Evolutionary conservation across 2,113 vertebrate species (phyloP), one percentile per base, ranked within the genome.

Genomic region (Calypte anna): DNA sequence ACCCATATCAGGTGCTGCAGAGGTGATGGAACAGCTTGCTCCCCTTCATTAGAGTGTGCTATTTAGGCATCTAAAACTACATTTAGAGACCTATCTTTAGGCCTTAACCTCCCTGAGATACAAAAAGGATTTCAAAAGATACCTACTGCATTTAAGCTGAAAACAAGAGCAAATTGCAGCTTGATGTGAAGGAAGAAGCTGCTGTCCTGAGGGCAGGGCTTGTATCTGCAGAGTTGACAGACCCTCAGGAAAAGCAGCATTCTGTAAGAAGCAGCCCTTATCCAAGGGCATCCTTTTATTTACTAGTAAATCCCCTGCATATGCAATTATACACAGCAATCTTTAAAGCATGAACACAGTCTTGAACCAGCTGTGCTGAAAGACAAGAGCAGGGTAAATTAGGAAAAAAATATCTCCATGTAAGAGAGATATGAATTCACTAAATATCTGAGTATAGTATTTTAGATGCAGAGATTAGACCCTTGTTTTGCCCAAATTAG

Each of bases 251-350:
- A 76, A 73, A 53, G 10, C 25, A 92, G 31, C 14, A 48, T 55
- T 69, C 63, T 36, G 2, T 61, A 62, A 61, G 43, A 86, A 74
- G 44, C 28, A 48, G 66, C 48, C 63, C 67, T 86, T 82, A 75
- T 53, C 43, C 82, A 92, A 78, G 31, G 46, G n/a, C 38, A 72
- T 7, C 61, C 88, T 97, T 93, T 40, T 36, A 82, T 87, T 87
- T 74, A 12, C 28, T 68, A 72, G 59, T 3, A 13, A 31, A 21
- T 17, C 43, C 90, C 59, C 62, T 81, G 69, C 20, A 25, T 82
- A 68, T 48, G 19, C 81, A 85, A 66, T 8, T 33, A 12, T 2
- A 16, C 7, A 9, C 2, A 14, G 7, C 48, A 76, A 28, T 13
- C 20, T 48, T 28, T 25, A 38, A 76, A 72, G 38, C 7, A 10